Evolutionary conservation across 2,888 invertebrate species (phyloP), one percentile per base, ranked within the genome.

Genomic region (Chalcis sispes): DNA sequence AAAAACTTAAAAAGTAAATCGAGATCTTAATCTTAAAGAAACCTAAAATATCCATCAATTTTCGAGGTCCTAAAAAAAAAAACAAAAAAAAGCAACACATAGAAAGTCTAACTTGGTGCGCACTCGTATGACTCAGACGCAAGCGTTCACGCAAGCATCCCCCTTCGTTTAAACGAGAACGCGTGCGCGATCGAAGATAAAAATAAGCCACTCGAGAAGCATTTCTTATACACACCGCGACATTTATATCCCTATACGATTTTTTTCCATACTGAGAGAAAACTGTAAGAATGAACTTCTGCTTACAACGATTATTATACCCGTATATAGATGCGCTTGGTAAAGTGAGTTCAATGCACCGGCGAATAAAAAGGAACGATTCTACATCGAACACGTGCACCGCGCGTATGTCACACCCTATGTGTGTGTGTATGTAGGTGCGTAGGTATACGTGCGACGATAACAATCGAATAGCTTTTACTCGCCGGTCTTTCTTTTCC

Each of bases 161-260:
- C 25, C 4, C 40, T 23, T n/a, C n/a, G 40, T 56, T 42, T 58
- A 58, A 65, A 25, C 25, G n/a, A n/a, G n/a, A n/a, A 13, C 29
- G 56, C 7, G 56, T n/a, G 65, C 36, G 42, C 69, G 71, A 71
- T 52, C 71, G 61, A 52, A 71, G 40, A 71, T 48, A 52, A 69
- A 69, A 69, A 58, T 58, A 48, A 69, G 69, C 58, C n/a, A 29
- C 52, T 3, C 32, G 32, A 32, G 32, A 8, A 3, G 32, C 32
- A 8, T 8, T 32, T 8, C 13, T n/a, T n/a, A n/a, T n/a, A n/a
- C n/a, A n/a, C n/a, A n/a, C n/a, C n/a, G n/a, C n/a, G 36, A 36
- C 10, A 36, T 36, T 36, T 36, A 7, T 36, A 36, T 7, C 42
- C 42, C 13, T 13, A 13, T 13, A 42, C 2, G 42, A 8, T 2